Percentiles rank a stretch among this genome's conserved stretches.
These are phyloP conservation scores for Acanthococcus lagerstroemiae DNA, from an alignment of 2,888 invertebrate species.

Conservation along the genomic window DNA sequence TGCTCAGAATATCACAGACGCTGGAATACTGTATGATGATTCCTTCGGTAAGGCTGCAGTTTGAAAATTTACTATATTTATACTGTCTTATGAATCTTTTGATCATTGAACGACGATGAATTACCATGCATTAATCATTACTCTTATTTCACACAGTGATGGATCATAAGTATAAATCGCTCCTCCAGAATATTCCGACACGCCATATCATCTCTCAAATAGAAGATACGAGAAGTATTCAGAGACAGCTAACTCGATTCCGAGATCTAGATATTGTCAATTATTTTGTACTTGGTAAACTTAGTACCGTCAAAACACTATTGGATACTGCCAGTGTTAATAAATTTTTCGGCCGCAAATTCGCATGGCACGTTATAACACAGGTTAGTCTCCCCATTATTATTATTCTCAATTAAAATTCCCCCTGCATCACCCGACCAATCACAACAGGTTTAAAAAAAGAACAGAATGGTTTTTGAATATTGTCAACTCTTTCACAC, in stretches of 20 bases:
- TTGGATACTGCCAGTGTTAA: conserved; percentile 55
- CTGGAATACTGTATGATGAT: conserved; percentile 82
- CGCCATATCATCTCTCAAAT: conserved; percentile 72
- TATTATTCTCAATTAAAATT: too few species aligned
- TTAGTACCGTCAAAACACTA: conserved; percentile 53
- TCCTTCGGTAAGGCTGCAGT: conserved; percentile 55
- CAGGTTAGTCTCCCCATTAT: too few species aligned
- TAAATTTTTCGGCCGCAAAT: conserved; percentile 70
- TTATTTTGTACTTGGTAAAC: conserved; percentile 71
- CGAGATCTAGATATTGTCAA: conserved; percentile 78
- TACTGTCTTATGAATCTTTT: too few species aligned
- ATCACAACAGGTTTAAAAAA: too few species aligned
- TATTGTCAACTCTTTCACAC: too few species aligned
- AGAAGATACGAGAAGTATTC: conserved; percentile 50
- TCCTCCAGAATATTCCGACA: conserved; percentile 80
- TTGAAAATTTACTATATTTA: not conserved
- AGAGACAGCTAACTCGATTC: conserved; percentile 59
- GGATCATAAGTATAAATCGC: conserved; percentile 87
- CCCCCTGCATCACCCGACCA: too few species aligned
- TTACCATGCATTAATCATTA: not conserved
- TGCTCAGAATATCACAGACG: conserved; percentile 78
- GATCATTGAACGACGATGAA: too few species aligned
- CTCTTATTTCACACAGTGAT: conserved; percentile 51
- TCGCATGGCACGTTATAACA: conserved; percentile 77
- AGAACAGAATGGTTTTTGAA: too few species aligned